Evolutionary conservation across 2,113 vertebrate species (phyloP), one percentile per base, ranked within the genome.

Genomic region (Lipophrys pholis): DNA sequence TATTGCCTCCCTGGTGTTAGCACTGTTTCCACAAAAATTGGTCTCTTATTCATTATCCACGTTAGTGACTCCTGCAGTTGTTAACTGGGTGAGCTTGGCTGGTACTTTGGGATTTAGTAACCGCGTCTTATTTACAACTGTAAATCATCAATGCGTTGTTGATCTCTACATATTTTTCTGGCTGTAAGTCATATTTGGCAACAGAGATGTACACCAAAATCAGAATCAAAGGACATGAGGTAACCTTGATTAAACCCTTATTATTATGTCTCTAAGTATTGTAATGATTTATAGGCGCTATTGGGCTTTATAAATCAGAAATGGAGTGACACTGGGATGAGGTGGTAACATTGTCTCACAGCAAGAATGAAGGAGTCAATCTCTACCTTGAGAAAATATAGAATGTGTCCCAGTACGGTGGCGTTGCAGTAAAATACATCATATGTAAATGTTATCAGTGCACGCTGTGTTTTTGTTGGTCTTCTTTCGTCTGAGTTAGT

Each of bases 1-100:
- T 65, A 69, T 72, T 50, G 68, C 68, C 56, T 78, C 70, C 45
- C 46, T 46, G 55, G 59, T 69, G 60, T 73, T 76, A 36, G 39
- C 15, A 15, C 52, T 39, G 7, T 50, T 41, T 46, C 62, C 30
- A 75, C 56, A 50, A 52, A 58, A 68, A 70, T 48, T 4, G 8
- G 16, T 62, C 49, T 73, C 21, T 17, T 52, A 11, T 60, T 54
- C 45, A 43, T 67, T 59, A 71, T 77, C 17, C 42, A 10, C 55
- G 67, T 49, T 45, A 5, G 9, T 41, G 41, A 67, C 43, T 72
- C 42, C 49, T 17, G 10, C 40, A 56, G 40, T 56, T 49, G 15
- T 39, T 60, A 21, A 15, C 14, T 1, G 21, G n/a, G 7, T 6
- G 11, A 17, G 42, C 3, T 45, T 16, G 7, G 5, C 30, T 59